These are phyloP conservation scores for Lepidocolaptes lacrymiger DNA, from an alignment of 2,797 vertebrate species.

Conservation along the genomic window DNA sequence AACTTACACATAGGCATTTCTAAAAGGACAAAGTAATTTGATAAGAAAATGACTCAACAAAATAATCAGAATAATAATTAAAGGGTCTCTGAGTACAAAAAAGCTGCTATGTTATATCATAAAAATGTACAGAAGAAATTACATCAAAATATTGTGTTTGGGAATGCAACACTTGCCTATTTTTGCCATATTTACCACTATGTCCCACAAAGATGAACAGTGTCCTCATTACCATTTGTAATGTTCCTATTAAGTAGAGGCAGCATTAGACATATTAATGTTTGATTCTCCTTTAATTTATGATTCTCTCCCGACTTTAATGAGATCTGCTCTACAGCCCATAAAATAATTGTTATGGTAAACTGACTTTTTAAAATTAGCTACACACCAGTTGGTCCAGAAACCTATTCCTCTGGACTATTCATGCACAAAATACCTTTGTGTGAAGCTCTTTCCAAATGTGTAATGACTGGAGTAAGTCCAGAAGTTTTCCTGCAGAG, in stretches of 20 bases:
- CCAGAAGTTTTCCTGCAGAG: slow-evolving; percentile 77
- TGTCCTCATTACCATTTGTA: slow-evolving; percentile 69
- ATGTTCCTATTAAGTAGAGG: slow-evolving; percentile 56
- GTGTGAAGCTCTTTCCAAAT: slow-evolving; percentile 80
- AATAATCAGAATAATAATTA: not conserved
- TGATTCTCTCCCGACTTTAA: slow-evolving; percentile 74
- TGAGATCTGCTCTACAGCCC: slow-evolving; percentile 78
- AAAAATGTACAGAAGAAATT: not conserved
- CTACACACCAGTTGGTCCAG: slow-evolving; percentile 82
- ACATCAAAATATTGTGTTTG: not conserved
- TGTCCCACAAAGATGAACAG: slow-evolving; percentile 13
- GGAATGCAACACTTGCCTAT: slow-evolving; percentile 4
- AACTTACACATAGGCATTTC: not conserved
- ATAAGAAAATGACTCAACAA: not conserved
- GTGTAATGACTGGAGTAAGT: slow-evolving; percentile 78
- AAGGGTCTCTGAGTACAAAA: not conserved
- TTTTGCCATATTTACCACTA: slow-evolving; percentile 9
- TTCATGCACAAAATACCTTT: slow-evolving; percentile 84
- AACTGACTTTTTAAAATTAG: slow-evolving; percentile 85
- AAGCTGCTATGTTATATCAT: not conserved
- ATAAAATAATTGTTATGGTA: slow-evolving; percentile 85
- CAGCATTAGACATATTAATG: slow-evolving; percentile 68
- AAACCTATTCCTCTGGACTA: slow-evolving; percentile 81
- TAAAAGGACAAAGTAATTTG: not conserved
- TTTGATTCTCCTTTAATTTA: slow-evolving; percentile 76